Evolutionary conservation across 2,888 invertebrate genomes (phyloP).

Genomic region (Physocephala rufipes): DNA sequence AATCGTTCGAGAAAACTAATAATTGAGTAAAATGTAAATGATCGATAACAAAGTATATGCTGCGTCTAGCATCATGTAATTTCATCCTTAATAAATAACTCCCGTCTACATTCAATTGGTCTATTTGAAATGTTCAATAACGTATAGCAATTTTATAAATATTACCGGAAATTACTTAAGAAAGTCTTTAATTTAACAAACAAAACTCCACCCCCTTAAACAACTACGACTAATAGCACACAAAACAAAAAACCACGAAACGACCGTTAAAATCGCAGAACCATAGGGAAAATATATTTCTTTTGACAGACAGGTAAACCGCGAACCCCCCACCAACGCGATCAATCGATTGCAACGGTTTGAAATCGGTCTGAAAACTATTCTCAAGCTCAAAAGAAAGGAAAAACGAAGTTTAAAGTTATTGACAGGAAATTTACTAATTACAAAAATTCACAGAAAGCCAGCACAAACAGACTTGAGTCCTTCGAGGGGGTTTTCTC

Average conservation of each 20-base stretch:
- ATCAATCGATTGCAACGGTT: slow-evolving; percentile 35
- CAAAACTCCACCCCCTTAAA: neutral
- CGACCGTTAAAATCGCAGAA: slow-evolving; percentile 39
- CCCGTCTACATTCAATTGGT: no score
- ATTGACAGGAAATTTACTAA: slow-evolving; percentile 22
- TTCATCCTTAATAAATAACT: no score
- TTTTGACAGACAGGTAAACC: neutral
- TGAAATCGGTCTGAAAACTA: slow-evolving; percentile 27
- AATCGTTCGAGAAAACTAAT: no score
- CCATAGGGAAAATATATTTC: slow-evolving; percentile 27
- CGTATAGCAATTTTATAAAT: no score
- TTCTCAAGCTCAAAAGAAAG: neutral
- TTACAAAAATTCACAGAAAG: slow-evolving; percentile 10
- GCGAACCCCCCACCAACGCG: neutral
- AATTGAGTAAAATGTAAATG: no score
- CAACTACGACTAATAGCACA: neutral
- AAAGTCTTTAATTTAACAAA: slow-evolving; percentile 13
- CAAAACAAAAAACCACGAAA: slow-evolving; percentile 17
- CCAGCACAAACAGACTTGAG: neutral
- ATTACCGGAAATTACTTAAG: slow-evolving; percentile 28
- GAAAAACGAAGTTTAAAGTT: neutral
- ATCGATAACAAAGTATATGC: no score
- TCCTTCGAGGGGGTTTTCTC: slow-evolving; percentile 24
- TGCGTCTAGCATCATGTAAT: no score
- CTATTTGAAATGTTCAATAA: no score